These are phyloP conservation scores for Lepus townsendii DNA, from an alignment of 2,797 vertebrate genomes.

Conservation along the genomic window DNA sequence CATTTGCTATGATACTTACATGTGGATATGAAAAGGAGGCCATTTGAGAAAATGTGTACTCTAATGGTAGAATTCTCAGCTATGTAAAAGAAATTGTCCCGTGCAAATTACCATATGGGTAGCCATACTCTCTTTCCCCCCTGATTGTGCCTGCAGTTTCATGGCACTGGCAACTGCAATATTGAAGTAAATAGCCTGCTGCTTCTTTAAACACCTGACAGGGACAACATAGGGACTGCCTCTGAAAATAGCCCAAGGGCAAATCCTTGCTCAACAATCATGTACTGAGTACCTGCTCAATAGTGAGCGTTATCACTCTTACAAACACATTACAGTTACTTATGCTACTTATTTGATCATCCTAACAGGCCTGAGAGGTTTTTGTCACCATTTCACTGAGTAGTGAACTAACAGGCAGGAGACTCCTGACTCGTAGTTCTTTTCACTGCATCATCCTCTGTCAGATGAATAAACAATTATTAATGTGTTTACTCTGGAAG, in stretches of 20 bases:
- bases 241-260: background rate
- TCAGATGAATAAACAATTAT: slow-evolving; percentile 55
- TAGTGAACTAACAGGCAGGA: slow-evolving; percentile 50
- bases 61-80: slow-evolving; percentile 14
- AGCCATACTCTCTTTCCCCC: background rate
- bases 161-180: background rate
- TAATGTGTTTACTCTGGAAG: slow-evolving; percentile 70
- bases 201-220: background rate
- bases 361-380: slow-evolving; percentile 31
- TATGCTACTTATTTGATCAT: background rate
- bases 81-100: slow-evolving; percentile 45
- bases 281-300: background rate
- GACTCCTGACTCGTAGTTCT: slow-evolving; percentile 30
- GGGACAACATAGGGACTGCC: background rate
- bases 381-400: slow-evolving; percentile 26
- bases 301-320: background rate
- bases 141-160: background rate
- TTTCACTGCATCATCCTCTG: slow-evolving; percentile 51
- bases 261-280: background rate
- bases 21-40: slow-evolving; percentile 46
- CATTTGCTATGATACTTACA: slow-evolving; percentile 32
- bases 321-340: background rate
- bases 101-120: background rate
- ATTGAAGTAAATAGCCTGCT: background rate
- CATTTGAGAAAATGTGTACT: background rate